Percentiles rank a stretch among this genome's conserved stretches.
Evolutionary conservation across 1,140 invertebrate genomes (phyloP).

Genomic region (Pollicipes pollicipes): DNA sequence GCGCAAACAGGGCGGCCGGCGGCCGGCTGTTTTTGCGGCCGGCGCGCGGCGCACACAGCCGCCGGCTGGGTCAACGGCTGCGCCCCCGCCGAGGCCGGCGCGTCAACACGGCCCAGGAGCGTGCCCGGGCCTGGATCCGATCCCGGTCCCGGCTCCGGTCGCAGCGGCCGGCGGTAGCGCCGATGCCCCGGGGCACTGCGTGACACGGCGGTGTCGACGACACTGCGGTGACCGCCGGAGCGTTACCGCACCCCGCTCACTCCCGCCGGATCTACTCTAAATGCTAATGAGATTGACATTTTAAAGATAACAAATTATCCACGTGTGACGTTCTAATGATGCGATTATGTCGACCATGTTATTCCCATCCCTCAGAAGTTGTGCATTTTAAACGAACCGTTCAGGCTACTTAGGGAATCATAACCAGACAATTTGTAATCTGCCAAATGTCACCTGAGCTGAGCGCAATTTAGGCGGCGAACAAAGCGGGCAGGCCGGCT

Average conservation of each 20-base stretch:
- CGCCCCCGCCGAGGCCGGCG: too few relatives aligned
- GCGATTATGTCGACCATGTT: not conserved
- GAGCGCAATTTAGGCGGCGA: not conserved
- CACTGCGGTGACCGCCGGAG: too few relatives aligned
- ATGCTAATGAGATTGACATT: conserved; percentile 2
- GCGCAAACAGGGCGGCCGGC: not conserved
- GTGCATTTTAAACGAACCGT: not conserved
- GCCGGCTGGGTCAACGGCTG: not conserved
- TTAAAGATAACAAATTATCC: not conserved
- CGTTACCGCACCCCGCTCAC: not conserved
- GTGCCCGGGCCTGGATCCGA: too few relatives aligned
- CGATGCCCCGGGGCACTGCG: too few relatives aligned
- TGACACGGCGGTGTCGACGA: too few relatives aligned
- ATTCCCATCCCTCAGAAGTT: not conserved
- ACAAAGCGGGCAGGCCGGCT: not conserved
- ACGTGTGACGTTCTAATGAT: not conserved
- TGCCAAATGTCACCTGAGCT: not conserved
- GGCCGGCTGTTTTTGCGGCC: not conserved
- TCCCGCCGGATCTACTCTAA: not conserved
- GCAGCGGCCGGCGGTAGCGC: too few relatives aligned
- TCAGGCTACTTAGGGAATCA: not conserved
- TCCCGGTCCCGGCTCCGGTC: too few relatives aligned
- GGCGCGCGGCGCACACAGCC: not conserved
- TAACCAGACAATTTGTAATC: not conserved
- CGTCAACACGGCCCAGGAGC: too few relatives aligned